A percentile compares a stretch with the other conserved stretches of the same genome.
Conservation (phyloP, 2,113 vertebrate species). For the Gulo gulo region DNA sequence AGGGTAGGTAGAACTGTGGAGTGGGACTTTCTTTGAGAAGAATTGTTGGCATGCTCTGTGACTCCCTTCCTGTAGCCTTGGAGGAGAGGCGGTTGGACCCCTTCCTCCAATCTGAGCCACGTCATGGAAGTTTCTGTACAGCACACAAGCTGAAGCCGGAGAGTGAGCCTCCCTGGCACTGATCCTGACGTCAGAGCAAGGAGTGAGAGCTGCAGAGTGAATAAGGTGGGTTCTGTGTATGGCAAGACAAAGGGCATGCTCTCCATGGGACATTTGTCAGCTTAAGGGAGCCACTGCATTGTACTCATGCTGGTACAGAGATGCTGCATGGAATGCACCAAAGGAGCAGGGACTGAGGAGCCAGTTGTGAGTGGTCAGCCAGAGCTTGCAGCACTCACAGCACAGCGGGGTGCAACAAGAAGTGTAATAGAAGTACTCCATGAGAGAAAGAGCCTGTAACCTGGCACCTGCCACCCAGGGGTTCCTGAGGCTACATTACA, state of each 20-base stretch:
- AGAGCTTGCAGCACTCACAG: background rate
- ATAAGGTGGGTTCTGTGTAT: background rate
- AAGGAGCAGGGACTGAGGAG: background rate
- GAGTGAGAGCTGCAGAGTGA: background rate
- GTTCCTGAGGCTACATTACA: background rate
- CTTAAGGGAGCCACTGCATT: background rate
- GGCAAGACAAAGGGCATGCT: background rate
- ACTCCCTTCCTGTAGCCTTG: background rate
- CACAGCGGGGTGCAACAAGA: background rate
- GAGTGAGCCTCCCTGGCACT: background rate
- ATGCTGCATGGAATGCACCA: background rate
- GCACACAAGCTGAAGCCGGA: background rate
- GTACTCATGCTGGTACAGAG: background rate
- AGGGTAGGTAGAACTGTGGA: background rate
- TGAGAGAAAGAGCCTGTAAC: background rate
- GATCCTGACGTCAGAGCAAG: background rate
- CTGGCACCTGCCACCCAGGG: background rate
- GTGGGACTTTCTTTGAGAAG: background rate
- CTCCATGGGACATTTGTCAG: background rate
- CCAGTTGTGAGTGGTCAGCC: background rate
- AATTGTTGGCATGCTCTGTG: background rate
- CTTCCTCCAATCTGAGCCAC: background rate
- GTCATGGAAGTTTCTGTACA: background rate
- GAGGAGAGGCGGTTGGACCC: background rate
- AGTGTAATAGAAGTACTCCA: background rate